Conservation (phyloP, 2,113 vertebrate species). For the Calonectris borealis region DNA sequence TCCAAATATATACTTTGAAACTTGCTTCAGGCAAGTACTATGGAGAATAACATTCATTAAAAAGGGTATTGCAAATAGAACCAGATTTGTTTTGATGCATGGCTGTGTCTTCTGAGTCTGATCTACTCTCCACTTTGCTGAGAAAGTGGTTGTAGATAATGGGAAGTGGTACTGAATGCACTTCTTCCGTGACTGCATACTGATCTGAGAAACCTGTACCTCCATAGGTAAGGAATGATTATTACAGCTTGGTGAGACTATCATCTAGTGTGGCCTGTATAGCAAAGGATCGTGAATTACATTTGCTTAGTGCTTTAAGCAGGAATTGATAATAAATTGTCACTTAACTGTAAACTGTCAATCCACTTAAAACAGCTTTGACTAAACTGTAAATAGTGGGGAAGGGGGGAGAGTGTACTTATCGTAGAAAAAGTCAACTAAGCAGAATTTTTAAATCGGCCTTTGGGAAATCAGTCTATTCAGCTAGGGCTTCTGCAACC, state of each 20-base stretch:
- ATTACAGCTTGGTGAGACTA: background rate
- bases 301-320: background rate
- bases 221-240: fast-evolving
- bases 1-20: background rate
- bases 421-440: background rate
- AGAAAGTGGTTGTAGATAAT: background rate
- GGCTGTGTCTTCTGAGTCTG: background rate
- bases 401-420: fast-evolving
- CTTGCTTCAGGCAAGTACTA: background rate
- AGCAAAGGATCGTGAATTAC: background rate
- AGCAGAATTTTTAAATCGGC: background rate
- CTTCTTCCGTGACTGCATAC: background rate
- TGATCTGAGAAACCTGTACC: background rate
- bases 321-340: background rate
- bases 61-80: background rate
- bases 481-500: background rate
- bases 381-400: background rate
- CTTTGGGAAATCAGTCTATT: background rate
- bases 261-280: background rate
- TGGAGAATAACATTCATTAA: background rate
- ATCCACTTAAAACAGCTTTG: background rate
- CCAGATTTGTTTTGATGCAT: background rate
- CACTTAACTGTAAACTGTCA: background rate
- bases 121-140: background rate
- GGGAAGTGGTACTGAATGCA: background rate